A percentile compares a stretch with the other conserved stretches of the same genome.
Conservation (phyloP, 2,888 invertebrate genomes). For the Hirtodrosophila duncani region DNA sequence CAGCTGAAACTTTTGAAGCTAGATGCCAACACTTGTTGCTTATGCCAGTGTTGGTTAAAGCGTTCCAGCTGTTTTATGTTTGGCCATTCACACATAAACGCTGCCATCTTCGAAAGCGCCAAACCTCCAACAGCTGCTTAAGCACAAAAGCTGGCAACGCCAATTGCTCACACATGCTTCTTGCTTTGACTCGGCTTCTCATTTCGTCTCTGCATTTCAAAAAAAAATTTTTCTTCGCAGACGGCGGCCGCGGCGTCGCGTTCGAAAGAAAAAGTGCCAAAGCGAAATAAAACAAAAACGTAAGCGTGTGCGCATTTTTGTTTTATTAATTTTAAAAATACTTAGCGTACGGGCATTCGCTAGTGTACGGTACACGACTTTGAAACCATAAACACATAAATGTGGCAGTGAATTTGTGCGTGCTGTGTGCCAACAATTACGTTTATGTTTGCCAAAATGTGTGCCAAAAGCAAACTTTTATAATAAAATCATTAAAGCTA, state of each 20-base stretch:
- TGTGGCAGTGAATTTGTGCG: conserved; percentile 33
- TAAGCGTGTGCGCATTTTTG: conserved; percentile 21
- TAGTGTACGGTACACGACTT: too few relatives aligned
- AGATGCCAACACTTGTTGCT: conserved; percentile 29
- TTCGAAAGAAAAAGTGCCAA: conserved; percentile 28
- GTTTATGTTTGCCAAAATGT: conserved; percentile 5
- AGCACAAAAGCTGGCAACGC: conserved; percentile 6
- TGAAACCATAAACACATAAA: background rate
- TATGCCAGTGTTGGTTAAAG: conserved; percentile 10
- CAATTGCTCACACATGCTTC: too few relatives aligned
- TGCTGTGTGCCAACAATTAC: conserved; percentile 23
- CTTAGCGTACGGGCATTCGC: background rate
- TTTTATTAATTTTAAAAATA: conserved; percentile 16
- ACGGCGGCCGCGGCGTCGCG: conserved; percentile 8
- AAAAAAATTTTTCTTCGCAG: conserved; percentile 8
- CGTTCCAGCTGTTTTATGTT: background rate
- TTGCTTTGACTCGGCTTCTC: conserved; percentile 8
- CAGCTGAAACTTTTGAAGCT: too few relatives aligned
- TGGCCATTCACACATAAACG: conserved; percentile 6
- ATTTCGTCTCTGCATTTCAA: conserved; percentile 22
- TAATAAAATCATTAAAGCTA: conserved; percentile 32
- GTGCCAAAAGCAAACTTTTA: conserved; percentile 18
- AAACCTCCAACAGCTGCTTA: conserved; percentile 2
- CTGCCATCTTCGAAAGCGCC: background rate
- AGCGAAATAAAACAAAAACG: conserved; percentile 33